Percentiles rank a stretch among this genome's conserved stretches.
These are phyloP conservation scores for Notocelia uddmanniana DNA, from an alignment of 2,888 invertebrate genomes.

Conservation along the genomic window DNA sequence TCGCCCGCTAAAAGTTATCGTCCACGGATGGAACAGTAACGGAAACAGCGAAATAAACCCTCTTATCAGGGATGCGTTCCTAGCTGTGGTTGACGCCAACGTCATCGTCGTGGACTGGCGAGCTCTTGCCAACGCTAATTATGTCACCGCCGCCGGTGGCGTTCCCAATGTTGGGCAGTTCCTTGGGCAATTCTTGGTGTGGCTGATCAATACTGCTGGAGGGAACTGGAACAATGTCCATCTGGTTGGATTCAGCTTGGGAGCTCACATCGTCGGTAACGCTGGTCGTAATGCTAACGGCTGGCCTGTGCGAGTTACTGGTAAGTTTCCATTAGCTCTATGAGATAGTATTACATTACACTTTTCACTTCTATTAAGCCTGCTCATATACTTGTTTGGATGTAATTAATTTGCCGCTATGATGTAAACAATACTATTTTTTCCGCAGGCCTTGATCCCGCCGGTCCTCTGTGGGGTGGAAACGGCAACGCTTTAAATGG, in stretches of 20 bases:
- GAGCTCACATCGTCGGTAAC: slow-evolving; percentile 73
- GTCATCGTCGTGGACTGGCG: slow-evolving; percentile 74
- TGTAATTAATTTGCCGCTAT: background rate
- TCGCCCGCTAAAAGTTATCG: slow-evolving; percentile 63
- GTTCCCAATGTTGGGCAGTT: slow-evolving; percentile 65
- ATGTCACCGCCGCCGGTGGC: slow-evolving; percentile 58
- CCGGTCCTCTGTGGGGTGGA: slow-evolving; percentile 51
- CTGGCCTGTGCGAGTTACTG: slow-evolving; percentile 65
- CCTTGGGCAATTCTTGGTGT: slow-evolving; percentile 68
- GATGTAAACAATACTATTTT: background rate
- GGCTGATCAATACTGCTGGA: slow-evolving; percentile 67
- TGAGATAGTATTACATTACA: background rate
- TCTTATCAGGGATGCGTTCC: slow-evolving; percentile 61
- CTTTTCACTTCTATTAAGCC: background rate
- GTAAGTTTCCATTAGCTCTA: slow-evolving; percentile 51
- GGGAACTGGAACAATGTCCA: slow-evolving; percentile 72
- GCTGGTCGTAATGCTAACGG: slow-evolving; percentile 64
- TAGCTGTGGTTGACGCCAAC: slow-evolving; percentile 64
- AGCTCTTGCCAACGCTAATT: slow-evolving; percentile 57
- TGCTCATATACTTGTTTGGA: background rate
- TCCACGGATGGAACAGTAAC: slow-evolving; percentile 72
- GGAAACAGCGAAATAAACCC: slow-evolving; percentile 62
- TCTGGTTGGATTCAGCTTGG: slow-evolving; percentile 75
- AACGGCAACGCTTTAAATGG: slow-evolving; percentile 45
- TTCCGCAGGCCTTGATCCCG: slow-evolving; percentile 52